These are phyloP conservation scores for Ameiurus melas DNA, from an alignment of 2,113 vertebrate species.

Conservation along the genomic window DNA sequence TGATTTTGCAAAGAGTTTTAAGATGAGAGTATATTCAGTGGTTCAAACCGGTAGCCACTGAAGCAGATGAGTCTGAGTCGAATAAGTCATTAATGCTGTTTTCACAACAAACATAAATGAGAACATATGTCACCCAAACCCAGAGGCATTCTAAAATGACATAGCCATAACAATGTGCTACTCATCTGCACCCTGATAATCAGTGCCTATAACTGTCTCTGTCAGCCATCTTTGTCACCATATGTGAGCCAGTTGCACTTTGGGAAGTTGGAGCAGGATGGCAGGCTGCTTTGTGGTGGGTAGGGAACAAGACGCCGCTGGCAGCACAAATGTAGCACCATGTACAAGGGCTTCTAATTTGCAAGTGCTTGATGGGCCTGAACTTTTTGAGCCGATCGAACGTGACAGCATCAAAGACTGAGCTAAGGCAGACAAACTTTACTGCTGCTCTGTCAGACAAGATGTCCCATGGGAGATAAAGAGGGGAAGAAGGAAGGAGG, in stretches of 20 bases:
- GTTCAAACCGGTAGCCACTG: conserved; percentile 24
- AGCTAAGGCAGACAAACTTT: conserved; percentile 73
- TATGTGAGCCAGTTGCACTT: conserved; percentile 43
- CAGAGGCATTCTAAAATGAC: conserved; percentile 39
- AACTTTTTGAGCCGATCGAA: conserved; percentile 71
- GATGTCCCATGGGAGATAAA: conserved; percentile 61
- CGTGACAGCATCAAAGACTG: conserved; percentile 75
- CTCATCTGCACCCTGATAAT: conserved; percentile 39
- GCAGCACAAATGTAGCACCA: conserved; percentile 58
- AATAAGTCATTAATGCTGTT: conserved; percentile 34
- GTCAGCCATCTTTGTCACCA: conserved; percentile 39
- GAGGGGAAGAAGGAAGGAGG: conserved; percentile 31
- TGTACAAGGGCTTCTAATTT: conserved; percentile 65
- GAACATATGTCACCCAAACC: conserved; percentile 42
- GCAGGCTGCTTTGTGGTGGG: conserved; percentile 52
- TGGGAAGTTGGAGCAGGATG: conserved; percentile 32
- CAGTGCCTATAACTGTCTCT: conserved; percentile 37
- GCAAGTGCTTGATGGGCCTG: conserved; percentile 71
- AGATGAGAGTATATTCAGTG: conserved; percentile 27
- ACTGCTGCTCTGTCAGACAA: conserved; percentile 66
- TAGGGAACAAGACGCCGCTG: conserved; percentile 58
- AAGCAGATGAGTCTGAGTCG: conserved; percentile 31
- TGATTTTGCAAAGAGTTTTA: not conserved
- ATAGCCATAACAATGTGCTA: conserved; percentile 15
- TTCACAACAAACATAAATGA: conserved; percentile 29